Conservation (phyloP, 1,140 invertebrate species). For the Pseudomyrmex pallidus region DNA sequence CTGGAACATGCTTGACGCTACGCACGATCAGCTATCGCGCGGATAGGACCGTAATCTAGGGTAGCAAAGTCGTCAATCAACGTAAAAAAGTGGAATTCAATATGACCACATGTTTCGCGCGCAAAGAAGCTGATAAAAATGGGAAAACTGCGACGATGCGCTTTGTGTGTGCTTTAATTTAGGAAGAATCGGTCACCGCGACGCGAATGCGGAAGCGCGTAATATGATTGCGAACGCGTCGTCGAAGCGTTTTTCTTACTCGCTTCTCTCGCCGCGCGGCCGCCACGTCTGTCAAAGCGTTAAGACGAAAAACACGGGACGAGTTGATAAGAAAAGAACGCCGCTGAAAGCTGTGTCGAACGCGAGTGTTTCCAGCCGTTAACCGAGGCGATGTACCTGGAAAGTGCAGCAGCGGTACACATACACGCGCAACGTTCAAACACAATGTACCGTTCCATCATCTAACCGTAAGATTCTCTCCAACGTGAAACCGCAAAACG, state of each 20-base stretch:
- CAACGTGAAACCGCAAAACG: constrained; percentile 67
- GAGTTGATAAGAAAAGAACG: constrained; percentile 48
- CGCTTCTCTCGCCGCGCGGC: neutral
- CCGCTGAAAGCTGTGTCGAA: constrained; percentile 53
- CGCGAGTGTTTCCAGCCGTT: constrained; percentile 48
- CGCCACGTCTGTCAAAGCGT: constrained; percentile 54
- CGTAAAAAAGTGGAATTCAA: neutral
- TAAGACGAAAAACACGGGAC: constrained; percentile 49
- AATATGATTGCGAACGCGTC: constrained; percentile 11
- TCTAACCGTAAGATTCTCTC: constrained; percentile 58
- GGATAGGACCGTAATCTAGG: neutral
- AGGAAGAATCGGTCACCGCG: constrained; percentile 5
- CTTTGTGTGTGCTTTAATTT: constrained; percentile 7
- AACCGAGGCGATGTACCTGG: constrained; percentile 42
- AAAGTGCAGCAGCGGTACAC: constrained; percentile 62
- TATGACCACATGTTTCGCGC: neutral
- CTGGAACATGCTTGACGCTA: neutral
- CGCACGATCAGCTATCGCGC: neutral
- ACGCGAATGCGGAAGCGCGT: constrained; percentile 25
- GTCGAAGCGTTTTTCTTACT: constrained; percentile 23
- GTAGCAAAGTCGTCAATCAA: neutral
- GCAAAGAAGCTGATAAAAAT: neutral
- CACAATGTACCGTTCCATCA: constrained; percentile 70
- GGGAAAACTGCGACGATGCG: neutral
- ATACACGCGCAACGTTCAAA: constrained; percentile 2